Conservation (phyloP, 2,888 invertebrate species). For the Leucoptera coffeella region DNA sequence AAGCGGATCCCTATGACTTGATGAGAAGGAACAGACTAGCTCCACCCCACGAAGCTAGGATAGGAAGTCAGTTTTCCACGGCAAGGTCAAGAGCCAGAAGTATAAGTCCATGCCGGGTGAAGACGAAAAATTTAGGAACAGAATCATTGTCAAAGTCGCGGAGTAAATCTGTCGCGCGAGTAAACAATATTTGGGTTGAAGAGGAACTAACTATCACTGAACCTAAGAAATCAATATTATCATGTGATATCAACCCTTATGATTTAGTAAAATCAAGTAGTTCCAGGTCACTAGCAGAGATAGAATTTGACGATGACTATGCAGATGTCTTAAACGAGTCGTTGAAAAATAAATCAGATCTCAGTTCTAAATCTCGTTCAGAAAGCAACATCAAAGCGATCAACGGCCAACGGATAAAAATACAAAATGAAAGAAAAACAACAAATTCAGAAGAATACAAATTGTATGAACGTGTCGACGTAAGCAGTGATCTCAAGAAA, state of each 20-base stretch:
- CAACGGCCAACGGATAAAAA: conserved; percentile 62
- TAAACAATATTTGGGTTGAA: conserved; percentile 40
- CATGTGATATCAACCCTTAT: conserved; percentile 81
- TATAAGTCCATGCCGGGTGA: conserved; percentile 50
- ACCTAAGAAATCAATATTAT: conserved; percentile 65
- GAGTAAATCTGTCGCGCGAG: conserved; percentile 42
- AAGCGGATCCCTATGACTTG: conserved; percentile 72
- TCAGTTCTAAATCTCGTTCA: conserved; percentile 24
- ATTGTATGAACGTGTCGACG: conserved; percentile 36
- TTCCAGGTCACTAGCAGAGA: conserved; percentile 40
- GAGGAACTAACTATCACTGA: conserved; percentile 23
- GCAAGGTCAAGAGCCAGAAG: conserved; percentile 48
- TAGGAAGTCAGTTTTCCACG: conserved; percentile 45
- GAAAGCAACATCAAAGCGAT: conserved; percentile 58
- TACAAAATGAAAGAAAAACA: conserved; percentile 48
- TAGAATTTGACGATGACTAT: conserved; percentile 49
- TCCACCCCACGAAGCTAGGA: conserved; percentile 55
- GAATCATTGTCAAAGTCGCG: conserved; percentile 30
- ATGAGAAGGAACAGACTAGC: conserved; percentile 72
- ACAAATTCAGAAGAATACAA: conserved; percentile 28
- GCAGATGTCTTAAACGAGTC: conserved; percentile 32
- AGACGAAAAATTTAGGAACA: conserved; percentile 44
- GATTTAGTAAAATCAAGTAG: conserved; percentile 61
- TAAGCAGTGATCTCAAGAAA: conserved; percentile 36
- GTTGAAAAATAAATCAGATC: conserved; percentile 18